Base-by-base conservation (phyloP, 2,797 vertebrate genomes). In the Halcyon leucocephala region DNA sequence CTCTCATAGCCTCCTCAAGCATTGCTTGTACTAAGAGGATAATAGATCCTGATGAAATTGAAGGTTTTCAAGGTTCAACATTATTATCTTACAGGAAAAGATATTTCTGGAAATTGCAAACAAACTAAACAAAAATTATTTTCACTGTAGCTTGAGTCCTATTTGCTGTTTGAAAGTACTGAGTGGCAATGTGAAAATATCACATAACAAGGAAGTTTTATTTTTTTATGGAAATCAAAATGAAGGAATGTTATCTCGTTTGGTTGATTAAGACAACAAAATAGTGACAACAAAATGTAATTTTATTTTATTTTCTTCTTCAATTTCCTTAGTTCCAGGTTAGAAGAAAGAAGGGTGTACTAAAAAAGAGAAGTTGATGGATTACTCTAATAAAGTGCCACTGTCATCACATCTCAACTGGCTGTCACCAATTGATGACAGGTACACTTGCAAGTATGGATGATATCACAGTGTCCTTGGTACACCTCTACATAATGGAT, bases 21-120 rank as follows among this genome's bases (percentile, higher is more conserved):
- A 69, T 52, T 94, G 33, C 24, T 67, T 70, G 33, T 60, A 37
- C 8, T 61, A 83, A 91, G 33, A 93, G 28, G 15, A 77, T 79
- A 93, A 95, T 84, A 71, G 44, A 79, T 48, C 6, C 42, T 82
- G 41, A 72, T 61, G 44, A 96, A 93, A 89, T 77, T 80, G 12
- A 25, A 41, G 14, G 41, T 85, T 93, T 71, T 33, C 5, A 37
- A 46, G 6, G 14, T 80, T 16, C 22, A 61, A 83, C 22, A 62
- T 11, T 14, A 93, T 11, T 41, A 65, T 20, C 2, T 49, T 90
- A 24, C 29, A 64, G 18, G 20, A 82, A 61, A 90, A 82, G 1
- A 37, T 35, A 72, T 58, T 42, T 3, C 5, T 78, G 31, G 6
- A 77, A 82, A 79, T 18, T 69, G 1, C 5, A 79, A 79, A 57